Base-by-base conservation (phyloP, 2,888 invertebrate genomes). In the Aethes cnicana region DNA sequence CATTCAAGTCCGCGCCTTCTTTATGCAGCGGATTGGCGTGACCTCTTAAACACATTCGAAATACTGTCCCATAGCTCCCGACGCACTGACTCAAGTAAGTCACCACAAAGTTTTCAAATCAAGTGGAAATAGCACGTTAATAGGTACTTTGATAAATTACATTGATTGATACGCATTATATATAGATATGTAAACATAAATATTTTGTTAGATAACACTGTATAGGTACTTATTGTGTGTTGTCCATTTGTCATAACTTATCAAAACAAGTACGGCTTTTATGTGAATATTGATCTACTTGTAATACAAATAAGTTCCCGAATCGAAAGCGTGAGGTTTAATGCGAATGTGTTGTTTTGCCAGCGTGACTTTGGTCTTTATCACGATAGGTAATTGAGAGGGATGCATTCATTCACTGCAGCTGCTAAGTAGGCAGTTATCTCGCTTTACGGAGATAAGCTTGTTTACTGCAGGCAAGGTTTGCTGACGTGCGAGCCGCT, bases 1-100 rank as follows among this genome's bases (percentile, higher is more conserved):
- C 74, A 77, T 76, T 75, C 65, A 64, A 61, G 55, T 39, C 32
- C 30, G 43, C 18, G 18, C 32, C 16, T 9, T 18, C 52, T 50
- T 11, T 17, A 25, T 52, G 52, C 52, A 46, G 21, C 52, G 44
- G 30, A 20, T 26, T 18, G 30, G 18, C 44, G 37, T 28, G 43
- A 44, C 42, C 49, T 49, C 42, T 23, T 36, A 30, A 14, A 14
- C 28, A 2, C 9, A n/a, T n/a, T n/a, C n/a, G n/a, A n/a, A n/a
- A n/a, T n/a, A n/a, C n/a, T n/a, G n/a, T n/a, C n/a, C n/a, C n/a
- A n/a, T n/a, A n/a, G n/a, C n/a, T n/a, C n/a, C n/a, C n/a, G n/a
- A n/a, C n/a, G n/a, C n/a, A n/a, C n/a, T n/a, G n/a, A n/a, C n/a
- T n/a, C n/a, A n/a, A n/a, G n/a, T n/a, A n/a, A n/a, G n/a, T n/a